phyloP scores from a whole-genome alignment of 1,140 invertebrate species.

The Phenacoccus solenopsis region DNA sequence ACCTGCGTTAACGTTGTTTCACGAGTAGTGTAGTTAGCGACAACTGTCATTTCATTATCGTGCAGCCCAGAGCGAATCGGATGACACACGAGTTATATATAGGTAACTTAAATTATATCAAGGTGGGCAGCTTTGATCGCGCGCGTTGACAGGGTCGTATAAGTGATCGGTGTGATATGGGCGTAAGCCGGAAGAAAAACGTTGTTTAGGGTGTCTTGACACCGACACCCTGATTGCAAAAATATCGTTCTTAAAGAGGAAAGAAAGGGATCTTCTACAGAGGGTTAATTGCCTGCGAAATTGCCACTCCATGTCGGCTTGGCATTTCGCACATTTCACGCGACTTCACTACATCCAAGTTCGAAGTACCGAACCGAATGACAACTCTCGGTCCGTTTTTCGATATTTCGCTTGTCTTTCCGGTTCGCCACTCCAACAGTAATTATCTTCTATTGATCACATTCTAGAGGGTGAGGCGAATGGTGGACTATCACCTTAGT shows the following conservation, averaged over 20 bases:
- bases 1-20: too few relatives aligned
- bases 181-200: background rate
- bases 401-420: background rate
- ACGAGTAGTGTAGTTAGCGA: too few relatives aligned
- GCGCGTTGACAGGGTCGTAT: too few relatives aligned
- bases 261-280: background rate
- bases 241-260: background rate
- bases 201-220: background rate
- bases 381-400: background rate
- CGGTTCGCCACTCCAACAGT: background rate
- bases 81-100: too few relatives aligned
- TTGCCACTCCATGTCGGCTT: background rate
- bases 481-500: too few relatives aligned
- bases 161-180: too few relatives aligned
- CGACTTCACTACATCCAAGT: background rate
- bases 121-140: too few relatives aligned
- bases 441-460: slow-evolving; percentile 3
- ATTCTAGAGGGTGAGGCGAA: too few relatives aligned
- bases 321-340: background rate
- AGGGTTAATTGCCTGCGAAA: background rate
- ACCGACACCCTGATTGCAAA: background rate
- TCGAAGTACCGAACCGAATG: background rate
- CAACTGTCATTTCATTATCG: too few relatives aligned
- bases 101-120: too few relatives aligned
- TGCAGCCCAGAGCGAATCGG: too few relatives aligned